Evolutionary conservation across 2,113 vertebrate species (phyloP).

Genomic region (Butorides virescens): DNA sequence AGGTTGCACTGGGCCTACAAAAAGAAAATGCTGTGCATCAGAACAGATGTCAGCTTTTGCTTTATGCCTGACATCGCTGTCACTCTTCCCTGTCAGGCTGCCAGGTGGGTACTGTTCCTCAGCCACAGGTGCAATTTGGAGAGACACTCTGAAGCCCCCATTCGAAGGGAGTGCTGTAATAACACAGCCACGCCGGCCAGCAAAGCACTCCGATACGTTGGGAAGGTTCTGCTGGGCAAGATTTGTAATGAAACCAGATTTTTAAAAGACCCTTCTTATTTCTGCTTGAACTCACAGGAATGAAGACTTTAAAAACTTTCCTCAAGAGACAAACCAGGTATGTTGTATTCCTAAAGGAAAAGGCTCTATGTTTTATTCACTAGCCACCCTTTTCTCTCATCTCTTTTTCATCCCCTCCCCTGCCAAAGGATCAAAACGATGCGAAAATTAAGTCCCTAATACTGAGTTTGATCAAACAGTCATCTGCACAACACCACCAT

Average conservation of each 20-base stretch:
- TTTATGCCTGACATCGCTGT: not conserved
- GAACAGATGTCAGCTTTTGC: not conserved
- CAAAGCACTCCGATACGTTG: rapidly evolving
- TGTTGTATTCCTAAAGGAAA: not conserved
- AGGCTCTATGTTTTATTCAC: not conserved
- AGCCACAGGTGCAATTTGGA: not conserved
- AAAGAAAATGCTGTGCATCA: not conserved
- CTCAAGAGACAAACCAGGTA: rapidly evolving
- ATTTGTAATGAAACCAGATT: not conserved
- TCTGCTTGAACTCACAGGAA: not conserved
- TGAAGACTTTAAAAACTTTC: not conserved
- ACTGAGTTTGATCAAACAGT: not conserved
- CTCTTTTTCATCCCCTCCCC: not conserved
- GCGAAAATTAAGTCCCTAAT: not conserved
- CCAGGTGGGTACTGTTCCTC: not conserved
- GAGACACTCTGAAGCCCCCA: not conserved
- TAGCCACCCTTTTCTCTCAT: not conserved
- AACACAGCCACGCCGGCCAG: rapidly evolving
- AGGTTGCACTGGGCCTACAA: not conserved
- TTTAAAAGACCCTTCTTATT: not conserved
- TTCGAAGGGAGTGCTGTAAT: not conserved
- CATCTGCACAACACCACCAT: not conserved
- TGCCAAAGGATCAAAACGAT: not conserved
- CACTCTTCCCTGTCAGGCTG: not conserved
- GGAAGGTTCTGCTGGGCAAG: not conserved